These are phyloP conservation scores for Stictonetta naevosa DNA, from an alignment of 2,113 vertebrate genomes.

Conservation along the genomic window DNA sequence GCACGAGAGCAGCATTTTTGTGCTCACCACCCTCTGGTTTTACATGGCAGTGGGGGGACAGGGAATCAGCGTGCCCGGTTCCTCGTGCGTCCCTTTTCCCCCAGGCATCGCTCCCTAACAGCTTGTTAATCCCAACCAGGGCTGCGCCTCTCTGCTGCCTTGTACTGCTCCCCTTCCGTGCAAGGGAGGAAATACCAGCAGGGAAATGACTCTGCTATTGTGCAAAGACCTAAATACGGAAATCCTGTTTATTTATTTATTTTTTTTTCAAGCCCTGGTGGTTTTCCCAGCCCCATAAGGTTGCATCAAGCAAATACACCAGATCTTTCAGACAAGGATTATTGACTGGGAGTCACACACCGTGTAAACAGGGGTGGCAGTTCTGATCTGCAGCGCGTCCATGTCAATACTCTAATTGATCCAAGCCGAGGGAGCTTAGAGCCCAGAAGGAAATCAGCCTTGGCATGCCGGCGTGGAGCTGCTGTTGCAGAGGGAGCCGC, in stretches of 20 bases:
- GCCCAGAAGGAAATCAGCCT: not conserved
- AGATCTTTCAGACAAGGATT: not conserved
- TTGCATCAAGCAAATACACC: slow-evolving; percentile 5
- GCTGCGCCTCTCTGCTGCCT: fast-evolving
- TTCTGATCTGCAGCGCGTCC: not conserved
- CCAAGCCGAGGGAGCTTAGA: fast-evolving
- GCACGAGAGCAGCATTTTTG: fast-evolving
- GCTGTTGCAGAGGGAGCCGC: not conserved
- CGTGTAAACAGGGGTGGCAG: slow-evolving; percentile 36
- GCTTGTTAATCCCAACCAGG: not conserved
- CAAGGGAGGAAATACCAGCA: not conserved
- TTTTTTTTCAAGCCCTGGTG: not conserved
- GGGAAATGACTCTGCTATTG: not conserved
- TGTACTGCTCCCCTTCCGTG: not conserved
- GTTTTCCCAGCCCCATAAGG: slow-evolving; percentile 43
- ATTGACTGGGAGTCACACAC: slow-evolving; percentile 28
- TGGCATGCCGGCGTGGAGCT: fast-evolving
- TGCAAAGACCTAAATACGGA: not conserved
- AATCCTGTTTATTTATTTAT: not conserved
- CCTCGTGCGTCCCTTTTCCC: fast-evolving
- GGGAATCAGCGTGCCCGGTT: not conserved
- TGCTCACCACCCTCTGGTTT: not conserved
- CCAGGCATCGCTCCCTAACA: fast-evolving
- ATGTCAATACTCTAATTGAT: slow-evolving; percentile 13
- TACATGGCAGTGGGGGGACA: fast-evolving